Conservation (phyloP, 2,113 vertebrate genomes). For the Rallus limicola region DNA sequence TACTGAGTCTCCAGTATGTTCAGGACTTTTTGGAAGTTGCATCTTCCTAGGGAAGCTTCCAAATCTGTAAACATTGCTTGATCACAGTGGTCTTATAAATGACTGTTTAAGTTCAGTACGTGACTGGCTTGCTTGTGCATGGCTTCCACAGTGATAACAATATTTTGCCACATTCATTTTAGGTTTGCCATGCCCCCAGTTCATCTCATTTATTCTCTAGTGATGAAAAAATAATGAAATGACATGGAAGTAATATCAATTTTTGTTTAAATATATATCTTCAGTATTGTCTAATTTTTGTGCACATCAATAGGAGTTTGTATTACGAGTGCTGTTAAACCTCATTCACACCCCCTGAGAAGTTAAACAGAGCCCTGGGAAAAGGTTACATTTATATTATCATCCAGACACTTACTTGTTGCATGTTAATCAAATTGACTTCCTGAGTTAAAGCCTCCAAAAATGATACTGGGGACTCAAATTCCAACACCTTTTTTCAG, state of each 20-base stretch:
- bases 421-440: not conserved
- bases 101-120: not conserved
- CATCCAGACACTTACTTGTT: not conserved
- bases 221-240: not conserved
- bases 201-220: not conserved
- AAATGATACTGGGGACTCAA: not conserved
- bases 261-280: not conserved
- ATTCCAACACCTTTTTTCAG: not conserved
- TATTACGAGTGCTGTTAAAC: not conserved
- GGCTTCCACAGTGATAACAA: not conserved
- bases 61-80: not conserved
- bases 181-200: not conserved
- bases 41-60: not conserved
- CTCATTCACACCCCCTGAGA: not conserved
- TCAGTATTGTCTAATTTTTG: not conserved
- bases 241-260: not conserved
- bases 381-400: not conserved
- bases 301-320: not conserved
- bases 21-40: fast-evolving
- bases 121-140: not conserved
- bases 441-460: not conserved
- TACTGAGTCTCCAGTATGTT: not conserved
- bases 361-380: not conserved
- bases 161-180: not conserved
- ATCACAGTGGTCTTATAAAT: not conserved